Evolutionary conservation across 2,888 invertebrate species (phyloP).

Genomic region (Metellina segmentata): DNA sequence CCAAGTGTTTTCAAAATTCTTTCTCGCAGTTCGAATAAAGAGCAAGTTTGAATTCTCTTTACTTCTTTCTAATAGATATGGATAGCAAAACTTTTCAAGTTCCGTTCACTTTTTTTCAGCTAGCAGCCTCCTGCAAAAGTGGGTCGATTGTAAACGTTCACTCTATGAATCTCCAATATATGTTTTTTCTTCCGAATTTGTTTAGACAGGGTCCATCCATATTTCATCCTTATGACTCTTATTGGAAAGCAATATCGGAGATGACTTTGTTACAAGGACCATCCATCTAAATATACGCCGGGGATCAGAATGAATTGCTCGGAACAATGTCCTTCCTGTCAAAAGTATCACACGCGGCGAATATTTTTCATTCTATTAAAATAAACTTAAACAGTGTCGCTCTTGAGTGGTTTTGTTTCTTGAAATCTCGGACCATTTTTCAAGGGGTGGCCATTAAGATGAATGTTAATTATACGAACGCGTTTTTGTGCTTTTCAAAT

Average conservation of each 20-base stretch:
- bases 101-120: neutral
- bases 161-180: neutral
- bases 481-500: neutral
- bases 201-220: neutral
- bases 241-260: neutral
- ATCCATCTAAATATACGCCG: neutral
- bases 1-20: neutral
- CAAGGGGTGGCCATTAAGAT: neutral
- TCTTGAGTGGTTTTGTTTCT: neutral
- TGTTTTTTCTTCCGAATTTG: neutral
- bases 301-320: neutral
- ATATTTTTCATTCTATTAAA: neutral
- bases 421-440: neutral
- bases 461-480: neutral
- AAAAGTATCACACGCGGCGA: neutral
- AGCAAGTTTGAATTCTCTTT: neutral
- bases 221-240: neutral
- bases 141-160: neutral
- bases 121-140: neutral
- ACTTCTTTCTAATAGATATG: conserved; percentile 1
- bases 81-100: neutral
- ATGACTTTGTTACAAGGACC: neutral
- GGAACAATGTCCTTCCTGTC: neutral
- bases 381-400: neutral
- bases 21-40: neutral